Percentiles rank a stretch among this genome's conserved stretches.
phyloP scores from a whole-genome alignment of 30 jellyfish, hydroid and myxozoan genomes.

The Mastigias papua region DNA sequence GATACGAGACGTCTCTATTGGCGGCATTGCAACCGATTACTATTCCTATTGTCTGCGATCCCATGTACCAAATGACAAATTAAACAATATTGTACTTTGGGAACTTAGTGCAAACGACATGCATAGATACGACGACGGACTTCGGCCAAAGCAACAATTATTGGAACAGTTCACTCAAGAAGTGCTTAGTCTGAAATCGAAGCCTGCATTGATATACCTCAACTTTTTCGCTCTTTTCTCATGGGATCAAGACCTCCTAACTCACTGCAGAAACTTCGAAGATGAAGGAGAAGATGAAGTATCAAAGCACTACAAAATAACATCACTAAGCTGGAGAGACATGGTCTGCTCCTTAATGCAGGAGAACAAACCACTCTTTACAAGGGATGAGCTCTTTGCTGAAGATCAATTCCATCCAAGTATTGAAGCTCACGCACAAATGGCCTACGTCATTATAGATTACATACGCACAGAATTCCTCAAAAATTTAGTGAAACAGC shows the following conservation, averaged over 20 bases:
- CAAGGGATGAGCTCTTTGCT: conserved; percentile 90
- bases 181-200: conserved; percentile 93
- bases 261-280: conserved; percentile 98
- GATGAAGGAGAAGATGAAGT: conserved; percentile 98
- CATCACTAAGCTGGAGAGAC: conserved; percentile 98
- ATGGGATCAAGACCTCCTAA: conserved; percentile 95
- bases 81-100: conserved; percentile 97
- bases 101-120: conserved; percentile 98
- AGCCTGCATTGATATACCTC: conserved; percentile 91
- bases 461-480: conserved; percentile 98
- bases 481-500: conserved; percentile 94
- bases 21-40: conserved; percentile 99
- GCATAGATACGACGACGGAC: conserved; percentile 91
- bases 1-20: conserved; percentile 98
- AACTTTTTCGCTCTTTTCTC: conserved; percentile 95
- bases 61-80: conserved; percentile 95
- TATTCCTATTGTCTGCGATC: conserved; percentile 94
- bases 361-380: conserved; percentile 91
- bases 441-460: conserved; percentile 95
- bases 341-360: conserved; percentile 96
- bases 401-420: conserved; percentile 99
- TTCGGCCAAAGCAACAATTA: conserved; percentile 89
- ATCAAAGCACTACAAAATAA: conserved; percentile 96
- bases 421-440: conserved; percentile 98
- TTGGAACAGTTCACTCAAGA: conserved; percentile 97